Percentiles rank a stretch among this genome's conserved stretches.
These are phyloP conservation scores for Caenorhabditis auriculariae DNA, from an alignment of 2,888 invertebrate species.

Conservation along the genomic window DNA sequence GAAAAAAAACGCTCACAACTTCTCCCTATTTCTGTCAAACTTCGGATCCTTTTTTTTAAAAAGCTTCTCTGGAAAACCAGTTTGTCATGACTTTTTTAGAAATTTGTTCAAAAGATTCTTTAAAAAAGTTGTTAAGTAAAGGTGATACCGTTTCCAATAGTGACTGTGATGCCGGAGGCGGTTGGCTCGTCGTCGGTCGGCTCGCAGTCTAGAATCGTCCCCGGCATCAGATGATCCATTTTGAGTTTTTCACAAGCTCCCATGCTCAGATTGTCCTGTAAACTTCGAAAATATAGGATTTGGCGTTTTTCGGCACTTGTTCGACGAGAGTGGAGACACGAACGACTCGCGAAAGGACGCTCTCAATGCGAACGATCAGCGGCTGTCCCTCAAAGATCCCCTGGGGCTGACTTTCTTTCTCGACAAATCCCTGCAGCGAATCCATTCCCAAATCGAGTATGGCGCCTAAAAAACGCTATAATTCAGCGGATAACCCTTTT, in stretches of 20 bases:
- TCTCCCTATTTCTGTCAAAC: neutral
- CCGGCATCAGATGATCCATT: conserved; percentile 54
- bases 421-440: conserved; percentile 48
- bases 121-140: conserved; percentile 1
- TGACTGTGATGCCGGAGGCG: conserved; percentile 45
- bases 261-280: conserved; percentile 29
- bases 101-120: neutral
- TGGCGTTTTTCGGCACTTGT: too few relatives aligned
- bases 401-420: conserved; percentile 32
- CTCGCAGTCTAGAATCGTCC: conserved; percentile 52
- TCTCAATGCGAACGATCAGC: conserved; percentile 43
- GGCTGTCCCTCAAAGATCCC: conserved; percentile 44
- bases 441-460: conserved; percentile 55
- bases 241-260: conserved; percentile 38
- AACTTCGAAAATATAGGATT: neutral
- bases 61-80: too few relatives aligned
- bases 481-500: neutral
- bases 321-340: conserved; percentile 47
- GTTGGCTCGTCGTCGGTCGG: conserved; percentile 46
- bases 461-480: conserved; percentile 32
- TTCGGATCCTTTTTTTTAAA: neutral
- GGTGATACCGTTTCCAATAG: conserved; percentile 48
- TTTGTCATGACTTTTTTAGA: too few relatives aligned
- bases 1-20: neutral
- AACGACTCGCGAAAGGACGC: conserved; percentile 37